Percentiles rank a stretch among this genome's conserved stretches.
These are phyloP conservation scores for Setipinna tenuifilis DNA, from an alignment of 2,797 vertebrate genomes.

Conservation along the genomic window DNA sequence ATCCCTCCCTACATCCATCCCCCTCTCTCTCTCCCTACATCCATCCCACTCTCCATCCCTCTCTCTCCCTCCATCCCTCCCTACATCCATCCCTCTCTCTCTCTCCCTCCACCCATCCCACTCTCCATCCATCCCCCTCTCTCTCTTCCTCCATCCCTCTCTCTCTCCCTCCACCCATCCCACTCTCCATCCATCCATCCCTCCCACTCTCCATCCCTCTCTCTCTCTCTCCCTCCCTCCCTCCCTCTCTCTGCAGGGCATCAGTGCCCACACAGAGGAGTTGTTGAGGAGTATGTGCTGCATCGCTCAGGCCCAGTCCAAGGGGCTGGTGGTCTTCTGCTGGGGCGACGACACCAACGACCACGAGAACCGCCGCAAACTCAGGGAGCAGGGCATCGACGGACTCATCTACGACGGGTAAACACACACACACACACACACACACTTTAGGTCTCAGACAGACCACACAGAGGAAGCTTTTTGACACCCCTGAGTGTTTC, in stretches of 20 bases:
- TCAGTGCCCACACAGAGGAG: slow-evolving; percentile 92
- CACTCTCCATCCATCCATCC: neutral
- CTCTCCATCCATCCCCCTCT: no score
- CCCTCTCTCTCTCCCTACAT: no score
- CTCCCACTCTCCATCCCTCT: no score
- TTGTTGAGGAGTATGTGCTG: slow-evolving; percentile 83
- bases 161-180: no score
- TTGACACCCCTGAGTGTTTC: no score
- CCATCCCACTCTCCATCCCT: no score
- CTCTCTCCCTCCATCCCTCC: no score
- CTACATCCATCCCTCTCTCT: no score
- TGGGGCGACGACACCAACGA: slow-evolving; percentile 97
- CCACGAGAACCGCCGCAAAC: slow-evolving; percentile 83
- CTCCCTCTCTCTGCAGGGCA: slow-evolving; percentile 76
- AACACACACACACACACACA: neutral
- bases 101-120: no score
- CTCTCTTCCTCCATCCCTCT: no score
- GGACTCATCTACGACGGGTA: slow-evolving; percentile 97
- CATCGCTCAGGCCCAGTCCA: slow-evolving; percentile 85
- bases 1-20: no score
- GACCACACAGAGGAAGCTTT: neutral
- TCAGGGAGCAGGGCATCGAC: slow-evolving; percentile 88
- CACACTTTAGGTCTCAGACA: neutral
- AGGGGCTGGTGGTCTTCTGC: slow-evolving; percentile 93
- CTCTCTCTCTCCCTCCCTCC: slow-evolving; percentile 28